Percentiles rank a stretch among this genome's conserved stretches.
Evolutionary conservation across 2,113 vertebrate genomes (phyloP).

Genomic region (Cephalopholis sonnerati): DNA sequence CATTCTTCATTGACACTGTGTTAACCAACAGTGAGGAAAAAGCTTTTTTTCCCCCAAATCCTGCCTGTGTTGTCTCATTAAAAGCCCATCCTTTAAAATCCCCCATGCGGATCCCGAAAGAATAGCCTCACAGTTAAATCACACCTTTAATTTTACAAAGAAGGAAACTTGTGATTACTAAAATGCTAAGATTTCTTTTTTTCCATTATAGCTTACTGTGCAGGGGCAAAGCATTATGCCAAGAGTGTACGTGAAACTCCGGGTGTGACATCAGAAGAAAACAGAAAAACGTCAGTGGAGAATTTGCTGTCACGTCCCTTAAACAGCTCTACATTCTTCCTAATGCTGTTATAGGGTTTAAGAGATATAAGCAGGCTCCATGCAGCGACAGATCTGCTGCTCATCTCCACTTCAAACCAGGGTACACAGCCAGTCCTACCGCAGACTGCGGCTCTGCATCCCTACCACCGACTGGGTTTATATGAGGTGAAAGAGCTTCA

Average conservation of each 20-base stretch:
- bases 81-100: slow-evolving; percentile 43
- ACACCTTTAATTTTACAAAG: slow-evolving; percentile 21
- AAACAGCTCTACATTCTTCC: slow-evolving; percentile 10
- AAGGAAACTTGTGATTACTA: not conserved
- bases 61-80: slow-evolving; percentile 29
- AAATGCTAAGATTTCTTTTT: slow-evolving; percentile 10
- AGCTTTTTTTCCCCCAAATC: slow-evolving; percentile 34
- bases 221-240: not conserved
- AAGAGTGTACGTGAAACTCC: not conserved
- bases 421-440: slow-evolving; percentile 32
- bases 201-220: not conserved
- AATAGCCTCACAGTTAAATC: slow-evolving; percentile 12
- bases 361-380: slow-evolving; percentile 34
- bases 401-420: slow-evolving; percentile 71
- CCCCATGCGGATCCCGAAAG: slow-evolving; percentile 20
- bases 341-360: slow-evolving; percentile 32
- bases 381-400: slow-evolving; percentile 47
- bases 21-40: slow-evolving; percentile 47
- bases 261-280: slow-evolving; percentile 9
- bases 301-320: slow-evolving; percentile 1
- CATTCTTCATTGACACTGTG: slow-evolving; percentile 42
- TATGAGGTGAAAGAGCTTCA: slow-evolving; percentile 60
- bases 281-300: not conserved
- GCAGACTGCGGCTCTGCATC: slow-evolving; percentile 40
- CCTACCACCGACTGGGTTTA: slow-evolving; percentile 54